Evolutionary conservation across 2,888 invertebrate species (phyloP).

Genomic region (Ennomos erosarius): DNA sequence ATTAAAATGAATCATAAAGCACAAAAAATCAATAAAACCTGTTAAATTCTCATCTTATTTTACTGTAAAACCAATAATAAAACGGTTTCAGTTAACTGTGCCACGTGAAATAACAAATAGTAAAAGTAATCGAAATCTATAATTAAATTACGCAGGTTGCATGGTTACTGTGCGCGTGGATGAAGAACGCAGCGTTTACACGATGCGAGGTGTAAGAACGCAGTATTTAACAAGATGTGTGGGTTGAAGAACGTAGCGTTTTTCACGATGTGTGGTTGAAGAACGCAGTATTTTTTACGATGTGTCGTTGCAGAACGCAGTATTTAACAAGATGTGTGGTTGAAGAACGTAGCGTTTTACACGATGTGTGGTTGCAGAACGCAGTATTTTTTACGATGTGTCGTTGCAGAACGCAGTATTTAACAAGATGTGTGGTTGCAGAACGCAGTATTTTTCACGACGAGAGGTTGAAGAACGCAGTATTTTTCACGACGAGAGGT

Average conservation of each 20-base stretch:
- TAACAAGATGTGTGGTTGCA: constrained; percentile 7
- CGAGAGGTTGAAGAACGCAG: constrained; percentile 10
- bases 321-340: constrained; percentile 9
- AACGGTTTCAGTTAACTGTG: constrained; percentile 24
- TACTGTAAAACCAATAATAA: constrained; percentile 13
- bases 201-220: too few relatives aligned
- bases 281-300: constrained; percentile 5
- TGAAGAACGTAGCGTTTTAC: constrained; percentile 9
- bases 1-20: neutral
- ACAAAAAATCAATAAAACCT: constrained; percentile 10
- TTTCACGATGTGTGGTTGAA: constrained; percentile 16
- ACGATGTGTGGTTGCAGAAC: neutral
- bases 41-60: constrained; percentile 19
- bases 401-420: constrained; percentile 6
- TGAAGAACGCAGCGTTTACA: constrained; percentile 17
- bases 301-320: constrained; percentile 12
- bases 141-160: constrained; percentile 30
- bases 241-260: too few relatives aligned
- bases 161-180: constrained; percentile 16
- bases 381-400: constrained; percentile 4
- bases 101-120: constrained; percentile 38
- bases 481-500: neutral
- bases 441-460: too few relatives aligned
- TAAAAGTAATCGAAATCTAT: constrained; percentile 37
- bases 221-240: too few relatives aligned